A percentile compares a stretch with the other conserved stretches of the same genome.
phyloP scores from a whole-genome alignment of 2,888 invertebrate species.

The Glaucopsyche alexis region DNA sequence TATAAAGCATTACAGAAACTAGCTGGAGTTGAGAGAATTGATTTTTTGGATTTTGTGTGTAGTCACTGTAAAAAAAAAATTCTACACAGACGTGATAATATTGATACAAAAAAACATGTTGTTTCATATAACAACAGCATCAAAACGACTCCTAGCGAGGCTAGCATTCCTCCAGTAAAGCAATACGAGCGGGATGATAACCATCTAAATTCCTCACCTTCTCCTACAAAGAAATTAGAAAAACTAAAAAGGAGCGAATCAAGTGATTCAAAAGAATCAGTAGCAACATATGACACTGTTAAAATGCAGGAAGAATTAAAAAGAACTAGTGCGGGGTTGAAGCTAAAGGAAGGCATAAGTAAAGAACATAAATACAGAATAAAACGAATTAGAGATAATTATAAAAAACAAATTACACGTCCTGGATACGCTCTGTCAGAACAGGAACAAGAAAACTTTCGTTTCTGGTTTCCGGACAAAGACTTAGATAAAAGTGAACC shows the following conservation, averaged over 20 bases:
- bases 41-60: conserved; percentile 48
- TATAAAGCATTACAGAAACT: conserved; percentile 47
- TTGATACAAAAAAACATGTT: not conserved
- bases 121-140: not conserved
- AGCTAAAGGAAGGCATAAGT: not conserved
- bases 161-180: not conserved
- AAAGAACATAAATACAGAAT: not conserved
- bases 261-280: not conserved
- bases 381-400: not conserved
- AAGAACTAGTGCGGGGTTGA: not conserved
- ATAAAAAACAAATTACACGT: not conserved
- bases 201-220: not conserved
- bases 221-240: not conserved
- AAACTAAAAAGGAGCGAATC: not conserved
- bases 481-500: not conserved
- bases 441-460: not conserved
- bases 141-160: not conserved
- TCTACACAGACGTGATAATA: not conserved
- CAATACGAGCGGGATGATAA: not conserved
- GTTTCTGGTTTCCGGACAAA: not conserved
- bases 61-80: conserved; percentile 19
- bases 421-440: not conserved
- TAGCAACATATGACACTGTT: not conserved
- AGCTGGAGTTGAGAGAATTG: conserved; percentile 46
- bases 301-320: not conserved